These are phyloP conservation scores for Bergia sp. DNA, from an alignment of 92 coral and sea anemone species.

Conservation along the genomic window DNA sequence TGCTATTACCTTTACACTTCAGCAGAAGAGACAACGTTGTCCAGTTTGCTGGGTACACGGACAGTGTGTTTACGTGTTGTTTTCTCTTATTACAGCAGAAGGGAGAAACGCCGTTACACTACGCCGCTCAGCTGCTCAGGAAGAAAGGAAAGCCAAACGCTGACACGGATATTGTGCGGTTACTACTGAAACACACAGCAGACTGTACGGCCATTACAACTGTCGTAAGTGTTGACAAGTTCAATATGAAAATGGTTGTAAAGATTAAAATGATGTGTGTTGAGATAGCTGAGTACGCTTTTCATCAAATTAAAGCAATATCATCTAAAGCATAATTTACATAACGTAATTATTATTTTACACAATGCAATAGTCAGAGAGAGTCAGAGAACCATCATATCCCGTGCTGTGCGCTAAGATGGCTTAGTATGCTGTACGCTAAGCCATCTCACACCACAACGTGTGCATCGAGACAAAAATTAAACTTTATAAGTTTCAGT, in stretches of 20 bases:
- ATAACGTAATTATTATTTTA: too few species aligned
- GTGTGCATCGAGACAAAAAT: too few species aligned
- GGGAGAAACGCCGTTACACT: slow-evolving; percentile 95
- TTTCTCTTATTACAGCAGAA: slow-evolving; percentile 58
- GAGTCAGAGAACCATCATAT: too few species aligned
- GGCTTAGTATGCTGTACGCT: too few species aligned
- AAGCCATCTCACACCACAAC: too few species aligned
- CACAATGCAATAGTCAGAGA: too few species aligned
- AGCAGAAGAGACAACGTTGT: not conserved
- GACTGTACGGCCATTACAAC: slow-evolving; percentile 83
- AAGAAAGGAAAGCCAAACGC: slow-evolving; percentile 58
- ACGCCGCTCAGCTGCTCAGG: slow-evolving; percentile 70
- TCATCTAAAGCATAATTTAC: too few species aligned
- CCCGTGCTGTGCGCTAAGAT: too few species aligned
- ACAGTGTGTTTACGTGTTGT: not conserved
- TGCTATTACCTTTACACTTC: not conserved
- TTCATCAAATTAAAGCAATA: too few species aligned
- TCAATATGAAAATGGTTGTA: not conserved
- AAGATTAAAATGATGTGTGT: too few species aligned
- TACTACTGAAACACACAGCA: slow-evolving; percentile 82
- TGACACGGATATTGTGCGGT: slow-evolving; percentile 72
- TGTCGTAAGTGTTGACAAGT: slow-evolving; percentile 52
- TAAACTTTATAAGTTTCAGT: too few species aligned
- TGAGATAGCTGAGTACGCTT: too few species aligned
- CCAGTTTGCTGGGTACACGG: not conserved